These are phyloP conservation scores for Pegoplata infirma DNA, from an alignment of 2,888 invertebrate genomes.

Conservation along the genomic window DNA sequence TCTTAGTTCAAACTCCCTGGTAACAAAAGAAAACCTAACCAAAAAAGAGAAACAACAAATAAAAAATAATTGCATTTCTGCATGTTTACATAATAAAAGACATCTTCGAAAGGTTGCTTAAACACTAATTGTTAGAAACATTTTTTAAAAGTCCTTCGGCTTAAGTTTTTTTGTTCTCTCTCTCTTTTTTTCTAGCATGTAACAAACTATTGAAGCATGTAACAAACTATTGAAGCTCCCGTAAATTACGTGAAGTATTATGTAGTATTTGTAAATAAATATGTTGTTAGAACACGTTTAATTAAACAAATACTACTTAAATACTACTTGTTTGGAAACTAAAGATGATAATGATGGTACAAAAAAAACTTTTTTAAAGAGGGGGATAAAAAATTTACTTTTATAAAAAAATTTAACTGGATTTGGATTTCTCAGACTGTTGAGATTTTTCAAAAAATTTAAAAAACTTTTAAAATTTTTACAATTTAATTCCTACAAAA, in stretches of 20 bases:
- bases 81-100: background rate
- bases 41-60: background rate
- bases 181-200: background rate
- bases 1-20: too few relatives aligned
- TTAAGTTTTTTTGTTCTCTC: background rate
- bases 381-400: too few relatives aligned
- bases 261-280: background rate
- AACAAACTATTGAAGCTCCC: background rate
- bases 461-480: too few relatives aligned
- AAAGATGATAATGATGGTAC: too few relatives aligned
- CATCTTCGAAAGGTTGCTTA: background rate
- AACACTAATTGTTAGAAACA: background rate
- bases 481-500: too few relatives aligned
- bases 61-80: constrained; percentile 16
- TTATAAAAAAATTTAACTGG: too few relatives aligned
- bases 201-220: background rate
- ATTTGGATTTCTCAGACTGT: too few relatives aligned
- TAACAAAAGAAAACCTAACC: background rate
- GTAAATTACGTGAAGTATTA: background rate
- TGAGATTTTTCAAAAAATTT: too few relatives aligned
- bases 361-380: too few relatives aligned
- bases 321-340: too few relatives aligned
- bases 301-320: background rate
- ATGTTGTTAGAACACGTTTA: background rate
- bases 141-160: background rate